phyloP scores from a whole-genome alignment of 1,140 invertebrate species.

The Apocrypta bakeri region DNA sequence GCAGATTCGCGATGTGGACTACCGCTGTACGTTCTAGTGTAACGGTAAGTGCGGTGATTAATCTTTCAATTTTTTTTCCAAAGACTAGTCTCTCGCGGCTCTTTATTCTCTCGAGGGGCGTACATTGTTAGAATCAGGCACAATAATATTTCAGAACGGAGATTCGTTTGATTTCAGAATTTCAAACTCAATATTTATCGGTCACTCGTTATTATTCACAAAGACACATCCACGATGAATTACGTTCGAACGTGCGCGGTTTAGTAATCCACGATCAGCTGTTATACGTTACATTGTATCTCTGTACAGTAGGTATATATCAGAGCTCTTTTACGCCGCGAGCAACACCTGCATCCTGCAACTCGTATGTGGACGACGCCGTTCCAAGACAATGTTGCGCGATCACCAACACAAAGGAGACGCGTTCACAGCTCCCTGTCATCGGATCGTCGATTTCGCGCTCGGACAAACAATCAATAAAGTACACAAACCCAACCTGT shows the following conservation, averaged over 20 bases:
- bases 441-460: neutral
- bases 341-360: neutral
- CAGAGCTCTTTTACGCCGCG: neutral
- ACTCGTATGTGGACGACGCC: neutral
- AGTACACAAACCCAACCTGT: neutral
- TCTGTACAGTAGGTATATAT: neutral
- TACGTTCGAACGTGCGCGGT: neutral
- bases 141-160: neutral
- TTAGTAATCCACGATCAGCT: neutral
- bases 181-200: too few relatives aligned
- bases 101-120: neutral
- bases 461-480: conserved; percentile 16
- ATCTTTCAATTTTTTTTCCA: neutral
- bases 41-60: neutral
- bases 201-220: conserved; percentile 9
- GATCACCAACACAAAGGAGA: neutral
- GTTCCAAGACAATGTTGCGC: neutral
- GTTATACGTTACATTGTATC: too few relatives aligned
- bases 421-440: neutral
- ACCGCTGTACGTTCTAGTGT: neutral
- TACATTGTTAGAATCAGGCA: neutral
- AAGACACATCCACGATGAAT: neutral
- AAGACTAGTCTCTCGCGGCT: neutral
- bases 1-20: neutral
- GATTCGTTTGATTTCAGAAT: too few relatives aligned